Conservation (phyloP, 2,888 invertebrate genomes). For the Dynastes grantii region DNA sequence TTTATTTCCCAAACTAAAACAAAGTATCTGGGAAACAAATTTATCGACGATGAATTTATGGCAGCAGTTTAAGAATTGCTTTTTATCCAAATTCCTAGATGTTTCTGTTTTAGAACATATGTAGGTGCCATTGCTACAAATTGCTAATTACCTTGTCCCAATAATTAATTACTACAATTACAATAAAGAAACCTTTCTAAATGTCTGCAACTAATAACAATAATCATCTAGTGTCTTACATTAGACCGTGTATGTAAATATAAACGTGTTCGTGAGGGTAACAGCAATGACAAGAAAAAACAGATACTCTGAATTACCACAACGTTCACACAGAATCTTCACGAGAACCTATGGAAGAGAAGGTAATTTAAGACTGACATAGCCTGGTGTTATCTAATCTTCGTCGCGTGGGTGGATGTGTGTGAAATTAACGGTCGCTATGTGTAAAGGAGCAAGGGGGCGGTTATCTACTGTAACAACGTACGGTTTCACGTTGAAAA, state of each 20-base stretch:
- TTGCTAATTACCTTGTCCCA: too few relatives aligned
- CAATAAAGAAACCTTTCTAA: too few relatives aligned
- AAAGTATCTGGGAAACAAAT: too few relatives aligned
- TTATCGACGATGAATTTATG: too few relatives aligned
- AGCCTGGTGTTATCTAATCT: not conserved
- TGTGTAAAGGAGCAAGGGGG: conserved; percentile 29
- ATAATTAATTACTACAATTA: too few relatives aligned
- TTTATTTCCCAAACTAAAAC: too few relatives aligned
- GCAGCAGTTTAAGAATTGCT: too few relatives aligned
- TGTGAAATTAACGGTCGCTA: conserved; percentile 44
- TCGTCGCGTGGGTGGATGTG: conserved; percentile 7
- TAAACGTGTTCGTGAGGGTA: not conserved
- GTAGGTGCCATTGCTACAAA: too few relatives aligned
- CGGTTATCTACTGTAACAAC: conserved; percentile 53
- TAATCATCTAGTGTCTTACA: not conserved
- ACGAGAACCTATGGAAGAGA: not conserved
- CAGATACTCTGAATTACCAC: not conserved
- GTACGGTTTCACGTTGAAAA: conserved; percentile 45
- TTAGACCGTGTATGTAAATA: not conserved
- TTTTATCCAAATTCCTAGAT: too few relatives aligned
- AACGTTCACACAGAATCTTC: not conserved
- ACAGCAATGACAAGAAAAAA: not conserved
- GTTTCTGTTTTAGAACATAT: too few relatives aligned
- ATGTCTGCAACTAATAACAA: not conserved
- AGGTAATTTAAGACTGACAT: conserved; percentile 1